These are phyloP conservation scores for Polyommatus iphigenia DNA, from an alignment of 2,888 invertebrate genomes.

Conservation along the genomic window DNA sequence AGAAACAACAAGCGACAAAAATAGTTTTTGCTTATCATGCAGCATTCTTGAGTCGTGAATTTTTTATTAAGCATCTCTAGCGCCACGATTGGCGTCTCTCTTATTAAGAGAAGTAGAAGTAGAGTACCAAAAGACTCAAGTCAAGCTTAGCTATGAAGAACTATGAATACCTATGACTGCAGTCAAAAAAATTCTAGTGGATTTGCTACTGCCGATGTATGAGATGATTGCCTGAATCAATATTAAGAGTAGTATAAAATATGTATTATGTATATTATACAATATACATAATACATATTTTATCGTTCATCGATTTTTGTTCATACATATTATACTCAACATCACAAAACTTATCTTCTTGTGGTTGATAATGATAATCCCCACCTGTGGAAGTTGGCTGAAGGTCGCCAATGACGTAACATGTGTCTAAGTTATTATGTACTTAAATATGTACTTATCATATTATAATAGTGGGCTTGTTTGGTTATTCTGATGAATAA, in stretches of 20 bases:
- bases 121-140: too few species aligned
- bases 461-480: slow-evolving; percentile 15
- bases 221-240: too few species aligned
- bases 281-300: not conserved
- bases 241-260: too few species aligned
- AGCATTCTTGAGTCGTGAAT: too few species aligned
- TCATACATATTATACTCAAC: not conserved
- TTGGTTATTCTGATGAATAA: slow-evolving; percentile 13
- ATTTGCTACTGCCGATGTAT: too few species aligned
- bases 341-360: not conserved
- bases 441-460: not conserved
- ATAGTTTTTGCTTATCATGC: too few species aligned
- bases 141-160: too few species aligned
- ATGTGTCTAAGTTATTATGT: slow-evolving; percentile 20
- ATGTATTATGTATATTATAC: too few species aligned
- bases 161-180: not conserved
- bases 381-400: not conserved
- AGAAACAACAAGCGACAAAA: too few species aligned
- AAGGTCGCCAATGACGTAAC: slow-evolving; percentile 26
- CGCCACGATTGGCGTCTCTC: too few species aligned
- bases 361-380: slow-evolving; percentile 19
- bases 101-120: too few species aligned
- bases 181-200: not conserved
- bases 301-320: not conserved
- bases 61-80: too few species aligned